These are phyloP conservation scores for Hyperoplus lanceolatus DNA, from an alignment of 2,797 vertebrate species.

Conservation along the genomic window DNA sequence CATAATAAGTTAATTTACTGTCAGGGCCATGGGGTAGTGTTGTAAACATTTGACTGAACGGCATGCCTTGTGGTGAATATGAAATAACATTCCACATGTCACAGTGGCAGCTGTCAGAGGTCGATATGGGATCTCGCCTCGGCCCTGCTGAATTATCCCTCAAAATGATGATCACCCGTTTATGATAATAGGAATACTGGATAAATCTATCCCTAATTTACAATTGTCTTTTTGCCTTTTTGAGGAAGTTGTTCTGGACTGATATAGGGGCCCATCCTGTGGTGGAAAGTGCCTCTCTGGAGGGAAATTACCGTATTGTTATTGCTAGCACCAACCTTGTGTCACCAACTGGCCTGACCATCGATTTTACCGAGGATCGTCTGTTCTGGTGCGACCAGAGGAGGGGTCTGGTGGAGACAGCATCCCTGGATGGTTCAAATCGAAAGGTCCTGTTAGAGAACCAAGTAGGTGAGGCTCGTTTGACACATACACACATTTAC, in stretches of 20 bases:
- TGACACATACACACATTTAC: conserved; percentile 37
- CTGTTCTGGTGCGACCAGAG: conserved; percentile 93
- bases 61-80: too few relatives aligned
- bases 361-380: conserved; percentile 89
- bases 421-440: conserved; percentile 91
- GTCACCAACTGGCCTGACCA: conserved; percentile 90
- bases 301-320: conserved; percentile 83
- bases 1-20: too few relatives aligned
- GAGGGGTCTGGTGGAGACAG: conserved; percentile 87
- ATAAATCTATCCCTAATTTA: background rate
- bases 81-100: too few relatives aligned
- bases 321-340: conserved; percentile 85
- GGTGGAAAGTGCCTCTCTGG: conserved; percentile 90
- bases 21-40: too few relatives aligned
- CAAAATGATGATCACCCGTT: too few relatives aligned
- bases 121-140: too few relatives aligned
- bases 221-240: conserved; percentile 51
- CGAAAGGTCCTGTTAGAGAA: conserved; percentile 90
- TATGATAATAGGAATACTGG: background rate
- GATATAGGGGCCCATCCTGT: conserved; percentile 86
- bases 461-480: conserved; percentile 96
- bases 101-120: too few relatives aligned
- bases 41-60: too few relatives aligned
- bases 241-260: conserved; percentile 96
- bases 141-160: too few relatives aligned